Conservation (phyloP, 2,888 invertebrate genomes). For the Trichopria drosophilae region DNA sequence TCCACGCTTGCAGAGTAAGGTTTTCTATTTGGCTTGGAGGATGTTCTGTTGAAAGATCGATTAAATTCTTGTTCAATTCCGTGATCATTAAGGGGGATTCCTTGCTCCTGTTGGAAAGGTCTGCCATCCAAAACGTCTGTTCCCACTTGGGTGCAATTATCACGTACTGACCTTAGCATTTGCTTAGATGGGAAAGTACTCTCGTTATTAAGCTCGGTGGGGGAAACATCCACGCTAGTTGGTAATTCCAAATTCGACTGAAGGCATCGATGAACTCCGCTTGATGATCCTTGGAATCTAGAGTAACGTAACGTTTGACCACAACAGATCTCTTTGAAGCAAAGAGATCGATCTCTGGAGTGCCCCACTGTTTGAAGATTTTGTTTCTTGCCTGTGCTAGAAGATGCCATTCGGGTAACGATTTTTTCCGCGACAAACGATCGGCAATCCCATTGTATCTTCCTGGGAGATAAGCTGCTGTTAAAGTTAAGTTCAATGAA, state of each 20-base stretch:
- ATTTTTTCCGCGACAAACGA: conserved; percentile 33
- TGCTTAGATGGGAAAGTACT: conserved; percentile 29
- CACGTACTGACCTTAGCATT: conserved; percentile 14
- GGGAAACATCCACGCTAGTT: conserved; percentile 28
- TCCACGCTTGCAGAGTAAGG: conserved; percentile 15
- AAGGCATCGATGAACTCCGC: too few species aligned
- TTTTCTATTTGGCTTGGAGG: conserved; percentile 6
- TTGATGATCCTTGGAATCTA: too few species aligned
- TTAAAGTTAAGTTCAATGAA: conserved; percentile 27
- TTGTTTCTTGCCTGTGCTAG: too few species aligned
- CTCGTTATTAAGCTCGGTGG: conserved; percentile 31
- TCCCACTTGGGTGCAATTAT: conserved; percentile 29
- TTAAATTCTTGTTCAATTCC: conserved; percentile 10
- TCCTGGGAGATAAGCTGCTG: conserved; percentile 39
- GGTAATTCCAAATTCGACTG: too few species aligned
- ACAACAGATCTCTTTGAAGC: too few species aligned
- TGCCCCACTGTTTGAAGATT: too few species aligned
- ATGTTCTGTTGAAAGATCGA: conserved; percentile 6
- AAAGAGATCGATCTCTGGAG: too few species aligned
- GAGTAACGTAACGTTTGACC: too few species aligned
- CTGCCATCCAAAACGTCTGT: conserved; percentile 29
- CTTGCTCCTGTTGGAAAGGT: conserved; percentile 13
- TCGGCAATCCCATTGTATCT: conserved; percentile 44
- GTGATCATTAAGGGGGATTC: conserved; percentile 22
- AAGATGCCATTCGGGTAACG: conserved; percentile 33